A percentile compares a stretch with the other conserved stretches of the same genome.
Conservation (phyloP, 2,888 invertebrate genomes). For the Lymantria dispar region DNA sequence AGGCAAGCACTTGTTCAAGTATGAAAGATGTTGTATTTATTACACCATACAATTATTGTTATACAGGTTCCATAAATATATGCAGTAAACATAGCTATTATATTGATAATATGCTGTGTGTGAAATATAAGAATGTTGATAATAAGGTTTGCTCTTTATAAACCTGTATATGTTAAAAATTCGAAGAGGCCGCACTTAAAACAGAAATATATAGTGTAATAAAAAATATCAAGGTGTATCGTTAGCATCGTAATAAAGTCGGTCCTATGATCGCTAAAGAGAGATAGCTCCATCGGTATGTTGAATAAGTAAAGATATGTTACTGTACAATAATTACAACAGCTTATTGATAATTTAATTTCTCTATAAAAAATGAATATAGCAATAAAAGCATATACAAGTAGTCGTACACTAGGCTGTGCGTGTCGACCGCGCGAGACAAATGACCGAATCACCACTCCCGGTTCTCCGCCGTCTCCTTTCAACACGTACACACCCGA, state of each 20-base stretch:
- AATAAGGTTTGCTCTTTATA: slow-evolving; percentile 3
- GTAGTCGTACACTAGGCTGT: slow-evolving; percentile 48
- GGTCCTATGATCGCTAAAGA: not conserved
- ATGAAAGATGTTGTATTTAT: slow-evolving; percentile 3
- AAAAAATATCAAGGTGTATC: slow-evolving; percentile 1
- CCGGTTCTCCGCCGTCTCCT: slow-evolving; percentile 59
- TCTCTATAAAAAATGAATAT: slow-evolving; percentile 28
- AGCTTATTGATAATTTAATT: slow-evolving; percentile 9
- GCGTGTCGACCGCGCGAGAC: slow-evolving; percentile 65
- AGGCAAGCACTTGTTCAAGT: not conserved
- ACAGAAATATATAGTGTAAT: not conserved
- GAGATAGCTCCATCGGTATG: not conserved
- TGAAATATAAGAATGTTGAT: slow-evolving; percentile 14
- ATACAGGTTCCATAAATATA: slow-evolving; percentile 13
- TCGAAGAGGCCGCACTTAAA: slow-evolving; percentile 3
- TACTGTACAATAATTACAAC: slow-evolving; percentile 1
- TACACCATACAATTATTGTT: slow-evolving; percentile 14
- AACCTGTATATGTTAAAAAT: slow-evolving; percentile 4
- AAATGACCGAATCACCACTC: slow-evolving; percentile 73
- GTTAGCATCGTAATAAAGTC: not conserved
- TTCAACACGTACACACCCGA: slow-evolving; percentile 46
- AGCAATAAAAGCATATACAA: slow-evolving; percentile 44
- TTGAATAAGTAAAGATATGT: slow-evolving; percentile 4
- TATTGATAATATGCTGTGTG: slow-evolving; percentile 12
- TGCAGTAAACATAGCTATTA: slow-evolving; percentile 17